Evolutionary conservation across 2,888 invertebrate genomes (phyloP).

Genomic region (Colletes collaris): DNA sequence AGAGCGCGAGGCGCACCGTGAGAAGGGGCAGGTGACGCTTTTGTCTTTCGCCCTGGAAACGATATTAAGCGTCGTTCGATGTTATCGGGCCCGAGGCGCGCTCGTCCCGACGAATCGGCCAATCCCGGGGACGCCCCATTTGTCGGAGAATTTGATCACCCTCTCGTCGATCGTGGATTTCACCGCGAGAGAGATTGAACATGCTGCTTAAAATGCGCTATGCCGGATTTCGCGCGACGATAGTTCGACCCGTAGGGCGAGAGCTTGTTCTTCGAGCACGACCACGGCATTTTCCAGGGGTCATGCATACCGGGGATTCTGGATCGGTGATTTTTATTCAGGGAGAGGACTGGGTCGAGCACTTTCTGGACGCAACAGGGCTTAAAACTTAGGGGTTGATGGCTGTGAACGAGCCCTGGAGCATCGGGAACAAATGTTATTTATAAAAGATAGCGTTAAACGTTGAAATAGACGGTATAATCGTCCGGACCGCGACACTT

Average conservation of each 20-base stretch:
- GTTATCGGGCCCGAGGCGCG: constrained; percentile 62
- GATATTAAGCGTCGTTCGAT: constrained; percentile 71
- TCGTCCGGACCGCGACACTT: no score
- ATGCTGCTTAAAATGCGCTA: constrained; percentile 21
- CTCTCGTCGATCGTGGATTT: constrained; percentile 25
- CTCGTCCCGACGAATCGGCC: constrained; percentile 50
- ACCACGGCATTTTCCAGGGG: not conserved
- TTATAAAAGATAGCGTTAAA: no score
- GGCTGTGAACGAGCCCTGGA: no score
- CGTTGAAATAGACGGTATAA: no score
- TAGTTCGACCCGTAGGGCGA: constrained; percentile 1
- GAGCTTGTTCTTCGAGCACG: constrained; percentile 7
- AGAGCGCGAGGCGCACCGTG: constrained; percentile 51
- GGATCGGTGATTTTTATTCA: constrained; percentile 8
- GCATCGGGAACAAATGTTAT: no score
- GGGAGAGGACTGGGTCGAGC: not conserved
- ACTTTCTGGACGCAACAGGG: no score
- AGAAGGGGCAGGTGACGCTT: constrained; percentile 69
- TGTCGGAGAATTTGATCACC: constrained; percentile 56
- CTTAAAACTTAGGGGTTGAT: no score
- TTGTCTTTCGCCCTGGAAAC: constrained; percentile 67
- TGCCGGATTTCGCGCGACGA: constrained; percentile 26
- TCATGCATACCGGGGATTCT: not conserved
- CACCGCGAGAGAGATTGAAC: constrained; percentile 19
- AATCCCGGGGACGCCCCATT: constrained; percentile 57